Evolutionary conservation across 2,797 vertebrate genomes (phyloP).

Genomic region (Pagetopsis macropterus): DNA sequence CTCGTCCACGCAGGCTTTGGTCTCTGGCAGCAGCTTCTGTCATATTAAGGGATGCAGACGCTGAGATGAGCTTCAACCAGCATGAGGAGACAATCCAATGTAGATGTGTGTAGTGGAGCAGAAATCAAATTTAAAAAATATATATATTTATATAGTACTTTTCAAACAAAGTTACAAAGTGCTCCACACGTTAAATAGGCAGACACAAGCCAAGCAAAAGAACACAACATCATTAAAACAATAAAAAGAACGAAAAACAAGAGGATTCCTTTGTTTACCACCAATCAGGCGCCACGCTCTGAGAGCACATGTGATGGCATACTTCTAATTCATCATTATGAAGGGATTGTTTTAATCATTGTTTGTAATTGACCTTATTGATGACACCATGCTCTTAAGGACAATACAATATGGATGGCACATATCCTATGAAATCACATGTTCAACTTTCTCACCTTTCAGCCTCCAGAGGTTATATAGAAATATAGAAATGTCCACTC

Average conservation of each 20-base stretch:
- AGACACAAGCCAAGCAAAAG: too few relatives aligned
- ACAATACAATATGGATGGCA: not conserved
- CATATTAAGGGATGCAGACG: conserved; percentile 48
- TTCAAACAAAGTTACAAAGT: too few relatives aligned
- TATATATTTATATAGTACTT: too few relatives aligned
- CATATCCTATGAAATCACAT: not conserved
- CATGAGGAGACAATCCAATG: conserved; percentile 32
- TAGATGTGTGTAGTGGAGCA: conserved; percentile 1
- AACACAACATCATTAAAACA: too few relatives aligned
- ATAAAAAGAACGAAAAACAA: too few relatives aligned
- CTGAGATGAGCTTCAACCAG: conserved; percentile 40
- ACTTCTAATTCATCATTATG: too few relatives aligned
- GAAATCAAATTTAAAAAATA: conserved; percentile 14
- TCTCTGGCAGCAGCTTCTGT: conserved; percentile 52
- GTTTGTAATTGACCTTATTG: not conserved
- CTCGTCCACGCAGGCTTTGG: conserved; percentile 58
- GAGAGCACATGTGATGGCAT: too few relatives aligned
- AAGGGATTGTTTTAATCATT: not conserved
- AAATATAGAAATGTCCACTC: not conserved
- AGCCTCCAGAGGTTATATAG: not conserved
- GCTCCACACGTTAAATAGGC: too few relatives aligned
- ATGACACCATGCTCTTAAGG: too few relatives aligned
- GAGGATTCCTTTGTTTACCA: too few relatives aligned
- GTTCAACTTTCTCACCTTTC: not conserved
- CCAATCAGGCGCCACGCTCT: too few relatives aligned